These are phyloP conservation scores for Microplitis mediator DNA, from an alignment of 1,140 invertebrate species.

Conservation along the genomic window DNA sequence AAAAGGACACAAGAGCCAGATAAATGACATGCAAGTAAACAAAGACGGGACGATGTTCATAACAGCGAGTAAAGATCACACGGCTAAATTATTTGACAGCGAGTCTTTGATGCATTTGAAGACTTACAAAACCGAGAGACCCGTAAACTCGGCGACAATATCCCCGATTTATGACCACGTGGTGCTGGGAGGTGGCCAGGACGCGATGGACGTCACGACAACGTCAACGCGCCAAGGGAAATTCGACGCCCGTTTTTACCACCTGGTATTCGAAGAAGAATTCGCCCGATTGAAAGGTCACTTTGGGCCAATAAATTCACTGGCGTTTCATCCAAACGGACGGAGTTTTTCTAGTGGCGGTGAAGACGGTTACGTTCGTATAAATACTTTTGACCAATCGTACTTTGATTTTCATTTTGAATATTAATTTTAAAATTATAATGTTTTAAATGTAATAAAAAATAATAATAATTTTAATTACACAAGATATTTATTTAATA, in stretches of 20 bases:
- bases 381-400: constrained; percentile 94
- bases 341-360: constrained; percentile 96
- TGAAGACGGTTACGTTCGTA: constrained; percentile 97
- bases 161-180: constrained; percentile 95
- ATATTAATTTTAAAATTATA: constrained; percentile 65
- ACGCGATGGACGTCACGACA: constrained; percentile 98
- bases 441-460: neutral
- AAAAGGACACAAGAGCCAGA: constrained; percentile 82
- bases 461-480: constrained; percentile 33
- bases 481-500: neutral
- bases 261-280: constrained; percentile 99
- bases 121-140: constrained; percentile 94
- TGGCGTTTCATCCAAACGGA: constrained; percentile 98
- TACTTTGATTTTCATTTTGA: constrained; percentile 98
- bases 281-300: constrained; percentile 98
- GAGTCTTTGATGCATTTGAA: constrained; percentile 85
- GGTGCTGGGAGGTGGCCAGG: constrained; percentile 95
- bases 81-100: constrained; percentile 92
- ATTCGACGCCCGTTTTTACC: constrained; percentile 98
- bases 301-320: constrained; percentile 99
- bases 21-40: constrained; percentile 95
- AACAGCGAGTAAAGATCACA: constrained; percentile 92
- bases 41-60: constrained; percentile 96
- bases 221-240: constrained; percentile 94
- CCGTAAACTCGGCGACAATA: constrained; percentile 95